Evolutionary conservation across 2,888 invertebrate species (phyloP), one percentile per base, ranked within the genome.

Genomic region (Conus canariensis): DNA sequence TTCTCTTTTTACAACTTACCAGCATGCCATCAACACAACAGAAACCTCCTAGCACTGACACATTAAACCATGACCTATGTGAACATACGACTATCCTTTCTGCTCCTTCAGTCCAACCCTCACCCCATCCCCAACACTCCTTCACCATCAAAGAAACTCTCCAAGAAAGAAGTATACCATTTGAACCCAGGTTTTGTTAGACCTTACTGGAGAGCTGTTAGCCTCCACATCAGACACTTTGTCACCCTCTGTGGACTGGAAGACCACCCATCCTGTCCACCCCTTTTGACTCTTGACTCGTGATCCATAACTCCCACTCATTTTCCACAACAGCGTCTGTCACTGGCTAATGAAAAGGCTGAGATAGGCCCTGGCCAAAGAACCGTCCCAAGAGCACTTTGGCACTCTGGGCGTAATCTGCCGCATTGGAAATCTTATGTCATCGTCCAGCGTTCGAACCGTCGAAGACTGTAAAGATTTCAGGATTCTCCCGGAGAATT

Each of bases 381-480:
- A 88, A 88, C 45, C 30, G 64, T 10, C 14, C 16, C 14, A 1
- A 58, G 67, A 83, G 12, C 8, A 30, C 19, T 16, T 14, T 1
- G n/a, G 83, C 88, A 88, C 88, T 89, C 85, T 59, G 30, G 89
- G 70, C 70, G n/a, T 85, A 89, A 89, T 85, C 56, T 85, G 85
- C 60, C 22, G 89, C 85, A 89, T 85, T 89, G 83, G 89, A 85
- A 64, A 30, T 85, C 89, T 89, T 89, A 70, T 89, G 89, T 89
- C 25, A 70, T n/a, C 6, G 30, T 67, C 60, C 85, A 56, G 30
- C 56, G 82, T 56, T 60, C 10, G 2, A 12, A 82, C 85, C 19
- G 85, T 25, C 12, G 80, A 64, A 77, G 64, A 25, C 86, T 56
- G 6, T 19, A 59, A 60, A 60, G 67, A 12, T 70, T 19, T 64